Evolutionary conservation across 2,888 invertebrate species (phyloP), one percentile per base, ranked within the genome.

Genomic region (Alitta virens): DNA sequence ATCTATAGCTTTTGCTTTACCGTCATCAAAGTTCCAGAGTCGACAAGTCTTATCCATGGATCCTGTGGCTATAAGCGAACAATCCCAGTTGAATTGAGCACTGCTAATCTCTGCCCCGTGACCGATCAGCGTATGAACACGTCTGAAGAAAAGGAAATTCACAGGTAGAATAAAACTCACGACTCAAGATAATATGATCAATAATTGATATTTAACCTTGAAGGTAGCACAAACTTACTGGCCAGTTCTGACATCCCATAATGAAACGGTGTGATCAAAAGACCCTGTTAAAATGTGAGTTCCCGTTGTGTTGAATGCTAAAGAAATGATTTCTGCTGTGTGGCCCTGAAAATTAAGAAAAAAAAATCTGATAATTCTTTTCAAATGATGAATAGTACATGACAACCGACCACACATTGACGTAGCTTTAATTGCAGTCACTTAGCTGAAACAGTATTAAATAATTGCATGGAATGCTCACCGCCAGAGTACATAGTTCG

Each of bases 201-300:
- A n/a, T n/a, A n/a, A n/a, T n/a, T n/a, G n/a, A n/a, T n/a, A n/a
- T n/a, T n/a, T n/a, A n/a, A n/a, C n/a, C n/a, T n/a, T n/a, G n/a
- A n/a, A n/a, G n/a, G n/a, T 49, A 49, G 16, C 16, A n/a, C 3
- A 49, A 21, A 52, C 76, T 68, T 72, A 81, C 81, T 76, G 73
- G 51, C 80, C 79, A 60, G 84, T 84, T 65, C 89, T 85, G 2
- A 87, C 87, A 78, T 91, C 91, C 90, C 91, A 91, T 68, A 91
- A 79, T 23, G 86, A 86, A 51, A 91, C 87, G 9, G 89, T 90
- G 64, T 88, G 87, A 75, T 91, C 91, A 78, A 91, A 91, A 1
- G 91, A 91, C 5, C 90, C 91, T 0, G 91, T 91, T 71, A 91
- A 86, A 64, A 91, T 81, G 55, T 87, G 82, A 71, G 87, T 86